A percentile compares a stretch with the other conserved stretches of the same genome.
Conservation (phyloP, 2,797 vertebrate species). For the Pelochelys cantorii region DNA sequence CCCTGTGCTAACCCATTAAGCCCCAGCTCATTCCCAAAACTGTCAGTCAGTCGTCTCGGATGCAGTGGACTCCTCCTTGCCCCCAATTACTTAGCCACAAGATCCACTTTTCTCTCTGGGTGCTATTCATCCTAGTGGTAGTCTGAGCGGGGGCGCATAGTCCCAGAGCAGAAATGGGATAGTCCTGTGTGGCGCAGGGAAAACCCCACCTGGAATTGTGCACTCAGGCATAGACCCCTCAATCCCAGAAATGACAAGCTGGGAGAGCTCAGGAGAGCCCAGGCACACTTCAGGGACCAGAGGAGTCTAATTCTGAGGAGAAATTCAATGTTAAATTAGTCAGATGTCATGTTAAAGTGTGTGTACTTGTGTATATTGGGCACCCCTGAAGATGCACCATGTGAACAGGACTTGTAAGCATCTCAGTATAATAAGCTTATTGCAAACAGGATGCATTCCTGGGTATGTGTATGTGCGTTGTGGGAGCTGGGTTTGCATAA, state of each 20-base stretch:
- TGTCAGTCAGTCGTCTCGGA: background rate
- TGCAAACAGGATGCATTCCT: rapidly evolving
- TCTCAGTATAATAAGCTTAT: rapidly evolving
- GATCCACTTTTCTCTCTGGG: background rate
- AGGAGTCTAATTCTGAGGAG: background rate
- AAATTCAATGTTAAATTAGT: background rate
- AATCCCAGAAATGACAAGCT: background rate
- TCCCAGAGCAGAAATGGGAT: background rate
- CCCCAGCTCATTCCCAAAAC: background rate
- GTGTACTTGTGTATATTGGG: rapidly evolving
- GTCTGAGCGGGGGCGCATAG: background rate
- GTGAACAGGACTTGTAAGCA: background rate
- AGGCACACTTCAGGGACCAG: background rate
- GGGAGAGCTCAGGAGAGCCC: background rate
- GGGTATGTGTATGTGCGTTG: background rate
- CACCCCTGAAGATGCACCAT: background rate
- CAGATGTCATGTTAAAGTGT: background rate
- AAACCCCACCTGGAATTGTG: background rate
- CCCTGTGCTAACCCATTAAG: background rate
- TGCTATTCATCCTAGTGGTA: background rate
- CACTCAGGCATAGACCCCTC: background rate
- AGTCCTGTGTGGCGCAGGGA: background rate
- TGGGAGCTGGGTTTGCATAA: background rate
- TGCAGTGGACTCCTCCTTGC: background rate
- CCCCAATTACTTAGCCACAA: background rate